Base-by-base conservation (phyloP, 2,888 invertebrate genomes). In the Neoaliturus tenellus region DNA sequence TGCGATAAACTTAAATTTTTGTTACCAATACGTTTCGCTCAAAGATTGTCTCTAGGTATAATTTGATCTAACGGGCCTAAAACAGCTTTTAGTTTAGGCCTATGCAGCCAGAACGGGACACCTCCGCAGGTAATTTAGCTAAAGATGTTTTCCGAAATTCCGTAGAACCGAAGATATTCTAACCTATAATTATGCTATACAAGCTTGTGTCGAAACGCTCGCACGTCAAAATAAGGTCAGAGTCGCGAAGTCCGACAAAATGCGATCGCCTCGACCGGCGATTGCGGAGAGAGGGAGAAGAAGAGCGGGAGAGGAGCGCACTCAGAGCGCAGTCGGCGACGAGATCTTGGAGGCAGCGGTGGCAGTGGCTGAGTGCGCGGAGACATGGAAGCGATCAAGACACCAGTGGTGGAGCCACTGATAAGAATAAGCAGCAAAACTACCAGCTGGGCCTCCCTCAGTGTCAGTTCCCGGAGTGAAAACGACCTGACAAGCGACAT, bases 361-460 rank as follows among this genome's bases (percentile, higher is more conserved):
- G n/a, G n/a, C 33, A 33, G 62, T 31, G 31, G 31, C n/a, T 33
- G 20, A 8, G 62, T 2, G 62, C 14, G 62, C 62, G 62, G 28
- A 0, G 14, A 62, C 28, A 82, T 82, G 82, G 82, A 82, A 14
- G 58, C 12, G 23, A 48, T 33, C 28, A 78, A 78, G 25, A 5
- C 82, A 8, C 81, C 69, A 2, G 82, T 82, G 25, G 80, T 83
- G 3, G 67, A 84, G 23, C 84, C 84, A 4, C 75, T 81, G 84
- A 35, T 84, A 4, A 23, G 84, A 17, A 23, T 84, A 17, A 82
- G 75, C 0, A 84, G 67, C 25, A 58, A 58, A 4, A 82, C 84
- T 1, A 84, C 82, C n/a, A 82, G 82, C 1, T 84, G 84, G 84
- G 81, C 84, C 12, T 73, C 82, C 1, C 35, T 71, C 10, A 73